Base-by-base conservation (phyloP, 1,140 invertebrate species). In the Pachypsylla venusta region DNA sequence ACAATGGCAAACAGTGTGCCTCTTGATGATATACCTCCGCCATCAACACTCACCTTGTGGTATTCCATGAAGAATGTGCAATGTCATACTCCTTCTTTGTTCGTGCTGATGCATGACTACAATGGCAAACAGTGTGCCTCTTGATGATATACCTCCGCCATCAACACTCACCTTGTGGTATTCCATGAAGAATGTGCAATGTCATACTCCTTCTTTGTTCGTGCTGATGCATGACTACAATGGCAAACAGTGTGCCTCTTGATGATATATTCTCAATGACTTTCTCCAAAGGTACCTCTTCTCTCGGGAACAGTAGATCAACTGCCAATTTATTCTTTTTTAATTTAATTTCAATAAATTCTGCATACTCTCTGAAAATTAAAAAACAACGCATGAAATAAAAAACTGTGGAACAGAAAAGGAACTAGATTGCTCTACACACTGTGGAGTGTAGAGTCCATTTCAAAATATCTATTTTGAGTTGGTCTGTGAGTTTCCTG, bases 51-150 rank as follows among this genome's bases (percentile, higher is more conserved):
- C 77, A 89, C 89, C 88, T 83, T 93, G 88, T 12, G 89, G 87
- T 65, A 85, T 75, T 16, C 91, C 91, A 73, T 93, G 87, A 19
- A 96, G 74, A 62, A 96, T 91, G 66, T 93, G 92, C 1, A 97
- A 72, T 16, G 90, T 95, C 25, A 95, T 73, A 59, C 89, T 93
- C 64, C 81, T 78, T 64, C 91, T 81, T 64, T 85, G 80, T 68
- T 89, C 84, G 70, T 95, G 93, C 63, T 85, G 79, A 1, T 82
- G 83, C 67, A 83, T 88, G 1, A 95, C 79, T n/a, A 94, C 76
- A 61, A 95, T 84, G 0, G 89, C 92, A 74, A 91, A 96, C 0
- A 93, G 74, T 64, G 85, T 89, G 7, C 88, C 87, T 1, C 87
- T 77, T 16, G 80, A 81, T 0, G 87, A 83, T 25, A 93, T 89